phyloP scores from a whole-genome alignment of 2,797 vertebrate genomes.

The Argya squamiceps region DNA sequence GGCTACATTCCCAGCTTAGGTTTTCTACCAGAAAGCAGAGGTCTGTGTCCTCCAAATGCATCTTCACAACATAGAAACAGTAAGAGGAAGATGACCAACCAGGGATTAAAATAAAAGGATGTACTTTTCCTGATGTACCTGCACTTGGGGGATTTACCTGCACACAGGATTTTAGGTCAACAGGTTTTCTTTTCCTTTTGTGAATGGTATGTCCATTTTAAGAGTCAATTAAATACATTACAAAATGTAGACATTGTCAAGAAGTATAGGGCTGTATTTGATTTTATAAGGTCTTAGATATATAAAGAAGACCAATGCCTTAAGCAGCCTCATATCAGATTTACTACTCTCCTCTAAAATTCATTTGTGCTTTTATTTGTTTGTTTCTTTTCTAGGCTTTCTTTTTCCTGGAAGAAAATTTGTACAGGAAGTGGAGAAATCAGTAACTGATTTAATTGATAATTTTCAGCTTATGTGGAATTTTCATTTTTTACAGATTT shows the following conservation, averaged over 20 bases:
- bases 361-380: slow-evolving; percentile 11
- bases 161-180: neutral
- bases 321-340: neutral
- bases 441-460: slow-evolving; percentile 14
- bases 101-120: neutral
- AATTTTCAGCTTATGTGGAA: slow-evolving; percentile 20
- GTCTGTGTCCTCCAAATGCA: neutral
- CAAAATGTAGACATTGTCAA: neutral
- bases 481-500: slow-evolving; percentile 34
- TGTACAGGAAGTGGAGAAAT: slow-evolving; percentile 5
- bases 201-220: neutral
- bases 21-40: neutral
- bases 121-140: neutral
- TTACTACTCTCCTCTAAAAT: slow-evolving; percentile 1
- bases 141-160: neutral
- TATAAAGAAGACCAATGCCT: neutral
- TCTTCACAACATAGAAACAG: neutral
- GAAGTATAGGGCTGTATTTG: neutral
- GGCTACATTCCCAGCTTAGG: neutral
- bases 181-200: neutral
- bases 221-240: neutral
- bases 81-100: neutral
- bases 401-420: slow-evolving; percentile 21
- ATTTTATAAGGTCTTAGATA: neutral
- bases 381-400: slow-evolving; percentile 50